Base-by-base conservation (phyloP, 2,888 invertebrate genomes). In the Cheilosia vulpina region DNA sequence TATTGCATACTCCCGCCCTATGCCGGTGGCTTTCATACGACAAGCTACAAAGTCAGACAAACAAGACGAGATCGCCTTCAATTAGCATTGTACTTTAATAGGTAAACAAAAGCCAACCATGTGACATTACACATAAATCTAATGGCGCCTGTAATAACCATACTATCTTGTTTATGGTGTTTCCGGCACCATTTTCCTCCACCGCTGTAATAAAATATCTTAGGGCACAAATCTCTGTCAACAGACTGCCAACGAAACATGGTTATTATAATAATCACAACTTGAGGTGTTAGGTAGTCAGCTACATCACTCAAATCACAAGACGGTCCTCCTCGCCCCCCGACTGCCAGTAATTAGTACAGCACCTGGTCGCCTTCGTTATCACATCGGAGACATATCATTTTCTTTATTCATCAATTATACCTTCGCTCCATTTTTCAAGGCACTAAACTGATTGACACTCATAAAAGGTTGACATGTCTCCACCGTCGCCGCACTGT, bases 281-380 rank as follows among this genome's bases (percentile, higher is more conserved):
- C 38, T 15, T 15, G 7, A 57, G 31, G 31, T 57, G 68, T 15
- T 45, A 57, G 57, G 55, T 31, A 6, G n/a, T 9, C 17, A 53
- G 52, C n/a, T 21, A 41, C 52, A 41, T 11, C 34, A 38, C 41
- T 24, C 41, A 27, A 66, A 43, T 13, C 38, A 52, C 50, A 63
- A 52, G 63, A 11, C 47, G 27, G 7, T 34, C 27, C 27, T 27
- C 27, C 27, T 27, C 7, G n/a, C 27, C 27, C 27, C 19, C 4
- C 38, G 2, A 58, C 17, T 79, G 62, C 50, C 43, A 55, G 53
- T 57, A 62, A 68, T 73, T 52, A 62, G 62, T 17, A 31, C 41
- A 50, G 34, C 68, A 68, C 41, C 75, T 68, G 62, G 27, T 62
- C 27, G 11, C 11, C 31, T 38, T 60, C 19, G 15, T 19, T 34